A percentile compares a stretch with the other conserved stretches of the same genome.
Conservation (phyloP, 2,113 vertebrate species). For the Poeciliopsis prolifica region DNA sequence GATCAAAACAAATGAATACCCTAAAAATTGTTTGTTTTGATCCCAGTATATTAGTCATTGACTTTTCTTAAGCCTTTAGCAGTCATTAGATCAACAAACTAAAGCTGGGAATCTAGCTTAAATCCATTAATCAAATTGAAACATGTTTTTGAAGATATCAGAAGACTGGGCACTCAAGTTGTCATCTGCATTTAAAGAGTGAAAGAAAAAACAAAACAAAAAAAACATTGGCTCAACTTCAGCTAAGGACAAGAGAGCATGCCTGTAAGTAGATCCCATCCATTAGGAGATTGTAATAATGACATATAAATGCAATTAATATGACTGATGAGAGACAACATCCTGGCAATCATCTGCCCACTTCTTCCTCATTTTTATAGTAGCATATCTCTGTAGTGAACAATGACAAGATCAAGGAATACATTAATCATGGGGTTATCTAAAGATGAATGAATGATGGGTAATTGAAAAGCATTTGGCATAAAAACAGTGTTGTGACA, state of each 20-base stretch:
- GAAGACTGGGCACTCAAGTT: slow-evolving; percentile 47
- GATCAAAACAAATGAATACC: slow-evolving; percentile 61
- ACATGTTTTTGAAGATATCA: slow-evolving; percentile 25
- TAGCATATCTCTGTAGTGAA: slow-evolving; percentile 68
- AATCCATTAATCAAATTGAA: slow-evolving; percentile 64
- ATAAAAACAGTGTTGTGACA: slow-evolving; percentile 14
- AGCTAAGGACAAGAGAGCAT: slow-evolving; percentile 57
- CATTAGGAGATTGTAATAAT: slow-evolving; percentile 71
- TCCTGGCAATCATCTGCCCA: slow-evolving; percentile 70
- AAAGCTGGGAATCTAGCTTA: slow-evolving; percentile 63
- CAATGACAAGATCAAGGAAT: slow-evolving; percentile 51
- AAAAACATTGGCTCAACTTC: slow-evolving; percentile 57
- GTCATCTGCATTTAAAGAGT: slow-evolving; percentile 29
- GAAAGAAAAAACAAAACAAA: background rate
- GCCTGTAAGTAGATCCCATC: slow-evolving; percentile 55
- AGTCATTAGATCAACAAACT: slow-evolving; percentile 67
- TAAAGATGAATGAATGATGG: slow-evolving; percentile 49
- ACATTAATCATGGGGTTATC: slow-evolving; percentile 63
- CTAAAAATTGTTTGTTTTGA: slow-evolving; percentile 65
- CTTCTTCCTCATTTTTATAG: slow-evolving; percentile 73
- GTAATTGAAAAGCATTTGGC: slow-evolving; percentile 31
- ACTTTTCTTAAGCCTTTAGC: slow-evolving; percentile 69
- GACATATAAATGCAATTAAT: slow-evolving; percentile 78
- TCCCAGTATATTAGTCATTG: slow-evolving; percentile 67
- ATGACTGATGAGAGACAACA: slow-evolving; percentile 75